phyloP scores from a whole-genome alignment of 1,140 invertebrate genomes.

The Drosophila virilis region DNA sequence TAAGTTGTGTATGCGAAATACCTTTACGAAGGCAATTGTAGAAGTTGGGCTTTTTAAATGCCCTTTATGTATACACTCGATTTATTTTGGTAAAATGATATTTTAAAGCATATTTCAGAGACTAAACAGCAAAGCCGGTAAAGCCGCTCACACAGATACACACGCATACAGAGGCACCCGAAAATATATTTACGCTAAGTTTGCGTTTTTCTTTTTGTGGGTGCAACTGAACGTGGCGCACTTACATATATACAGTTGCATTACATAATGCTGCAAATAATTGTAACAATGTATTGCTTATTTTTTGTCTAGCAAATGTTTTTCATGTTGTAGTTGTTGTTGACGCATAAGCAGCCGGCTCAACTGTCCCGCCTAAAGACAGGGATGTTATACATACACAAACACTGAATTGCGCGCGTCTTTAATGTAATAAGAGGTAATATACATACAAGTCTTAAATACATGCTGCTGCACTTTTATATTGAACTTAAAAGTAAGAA shows the following conservation, averaged over 20 bases:
- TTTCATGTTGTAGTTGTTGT: conserved; percentile 8
- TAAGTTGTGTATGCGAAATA: conserved; percentile 27
- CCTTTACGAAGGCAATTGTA: neutral
- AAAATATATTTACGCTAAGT: neutral
- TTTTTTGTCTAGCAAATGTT: neutral
- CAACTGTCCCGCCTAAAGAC: conserved; percentile 22
- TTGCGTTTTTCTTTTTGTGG: neutral
- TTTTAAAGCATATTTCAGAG: neutral
- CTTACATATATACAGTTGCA: neutral
- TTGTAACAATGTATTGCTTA: neutral
- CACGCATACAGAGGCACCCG: too few relatives aligned
- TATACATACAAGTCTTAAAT: too few relatives aligned
- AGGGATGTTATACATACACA: conserved; percentile 38
- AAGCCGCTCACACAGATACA: neutral
- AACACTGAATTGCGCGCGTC: conserved; percentile 19
- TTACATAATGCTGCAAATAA: conserved; percentile 11
- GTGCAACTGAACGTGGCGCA: neutral
- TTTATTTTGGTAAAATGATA: neutral
- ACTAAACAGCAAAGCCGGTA: conserved; percentile 10
- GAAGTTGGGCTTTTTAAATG: neutral
- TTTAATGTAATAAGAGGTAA: neutral
- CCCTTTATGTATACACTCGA: neutral
- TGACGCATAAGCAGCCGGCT: conserved; percentile 42
- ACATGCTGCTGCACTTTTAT: too few relatives aligned
- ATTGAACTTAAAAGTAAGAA: too few relatives aligned